A percentile compares a stretch with the other conserved stretches of the same genome.
phyloP scores from a whole-genome alignment of 2,797 vertebrate species.

The Enteromius viviparus region DNA sequence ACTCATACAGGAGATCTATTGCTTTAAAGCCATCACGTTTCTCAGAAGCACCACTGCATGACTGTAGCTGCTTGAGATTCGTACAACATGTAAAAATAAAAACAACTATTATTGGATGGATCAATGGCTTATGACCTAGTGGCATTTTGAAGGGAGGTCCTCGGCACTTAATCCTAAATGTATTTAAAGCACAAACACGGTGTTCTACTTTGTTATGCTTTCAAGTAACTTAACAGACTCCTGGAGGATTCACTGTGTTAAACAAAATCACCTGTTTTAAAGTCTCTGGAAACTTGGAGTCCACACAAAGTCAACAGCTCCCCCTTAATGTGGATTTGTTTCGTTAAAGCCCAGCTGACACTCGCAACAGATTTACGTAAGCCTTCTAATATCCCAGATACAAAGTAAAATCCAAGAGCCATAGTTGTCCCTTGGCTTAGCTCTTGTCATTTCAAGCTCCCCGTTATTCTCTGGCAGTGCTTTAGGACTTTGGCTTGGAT shows the following conservation, averaged over 20 bases:
- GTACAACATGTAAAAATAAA: conserved; percentile 15
- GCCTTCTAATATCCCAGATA: conserved; percentile 27
- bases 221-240: conserved; percentile 1
- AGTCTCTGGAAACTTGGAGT: conserved; percentile 10
- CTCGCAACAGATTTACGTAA: conserved; percentile 22
- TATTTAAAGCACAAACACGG: conserved; percentile 14
- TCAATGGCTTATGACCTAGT: conserved; percentile 5
- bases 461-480: conserved; percentile 41
- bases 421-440: conserved; percentile 40
- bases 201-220: background rate
- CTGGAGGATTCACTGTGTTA: background rate
- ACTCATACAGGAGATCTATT: background rate
- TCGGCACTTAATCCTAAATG: background rate
- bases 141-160: conserved; percentile 14
- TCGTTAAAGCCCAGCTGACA: conserved; percentile 25
- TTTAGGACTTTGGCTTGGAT: conserved; percentile 44
- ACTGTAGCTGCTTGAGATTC: background rate
- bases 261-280: conserved; percentile 22
- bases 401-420: conserved; percentile 31
- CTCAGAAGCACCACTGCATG: background rate
- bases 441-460: conserved; percentile 38
- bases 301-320: conserved; percentile 16
- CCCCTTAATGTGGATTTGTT: conserved; percentile 19
- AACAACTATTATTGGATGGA: background rate
- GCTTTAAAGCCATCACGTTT: conserved; percentile 29